These are phyloP conservation scores for Otus sunia DNA, from an alignment of 2,113 vertebrate genomes.

Conservation along the genomic window DNA sequence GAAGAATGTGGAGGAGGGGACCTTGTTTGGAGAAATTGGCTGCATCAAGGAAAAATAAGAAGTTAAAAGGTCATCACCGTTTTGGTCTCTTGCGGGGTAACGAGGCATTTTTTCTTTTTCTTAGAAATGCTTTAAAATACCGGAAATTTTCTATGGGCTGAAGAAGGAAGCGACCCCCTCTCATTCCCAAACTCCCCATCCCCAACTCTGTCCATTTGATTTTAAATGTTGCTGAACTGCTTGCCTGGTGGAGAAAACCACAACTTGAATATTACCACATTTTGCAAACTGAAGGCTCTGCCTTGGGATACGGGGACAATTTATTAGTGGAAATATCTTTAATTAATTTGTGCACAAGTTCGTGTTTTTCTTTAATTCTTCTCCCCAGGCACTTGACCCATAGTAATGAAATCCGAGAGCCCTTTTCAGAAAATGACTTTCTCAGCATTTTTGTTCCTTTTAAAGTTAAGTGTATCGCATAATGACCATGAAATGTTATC, in stretches of 20 bases:
- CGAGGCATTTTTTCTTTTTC: background rate
- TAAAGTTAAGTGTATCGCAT: constrained; percentile 78
- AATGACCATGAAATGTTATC: constrained; percentile 79
- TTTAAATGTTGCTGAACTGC: constrained; percentile 64
- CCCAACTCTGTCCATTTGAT: constrained; percentile 51
- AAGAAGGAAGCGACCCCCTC: background rate
- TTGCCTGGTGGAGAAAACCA: constrained; percentile 62
- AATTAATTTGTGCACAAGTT: constrained; percentile 81
- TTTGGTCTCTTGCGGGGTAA: background rate
- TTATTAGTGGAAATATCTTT: constrained; percentile 81
- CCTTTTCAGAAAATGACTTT: constrained; percentile 77
- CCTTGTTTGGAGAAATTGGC: constrained; percentile 24
- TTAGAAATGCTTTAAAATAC: constrained; percentile 44
- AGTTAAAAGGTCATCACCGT: background rate
- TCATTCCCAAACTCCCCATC: constrained; percentile 7
- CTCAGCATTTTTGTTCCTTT: constrained; percentile 78
- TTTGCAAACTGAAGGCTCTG: constrained; percentile 70
- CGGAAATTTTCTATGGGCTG: constrained; percentile 27
- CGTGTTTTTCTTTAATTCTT: constrained; percentile 79
- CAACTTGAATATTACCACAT: constrained; percentile 75
- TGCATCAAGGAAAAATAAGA: constrained; percentile 30
- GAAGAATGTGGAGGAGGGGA: constrained; percentile 28
- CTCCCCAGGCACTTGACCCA: constrained; percentile 77
- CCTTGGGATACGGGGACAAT: constrained; percentile 76
- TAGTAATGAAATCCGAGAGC: constrained; percentile 76